phyloP scores from a whole-genome alignment of 92 coral and sea anemone species.

The Palythoa heliodiscus region DNA sequence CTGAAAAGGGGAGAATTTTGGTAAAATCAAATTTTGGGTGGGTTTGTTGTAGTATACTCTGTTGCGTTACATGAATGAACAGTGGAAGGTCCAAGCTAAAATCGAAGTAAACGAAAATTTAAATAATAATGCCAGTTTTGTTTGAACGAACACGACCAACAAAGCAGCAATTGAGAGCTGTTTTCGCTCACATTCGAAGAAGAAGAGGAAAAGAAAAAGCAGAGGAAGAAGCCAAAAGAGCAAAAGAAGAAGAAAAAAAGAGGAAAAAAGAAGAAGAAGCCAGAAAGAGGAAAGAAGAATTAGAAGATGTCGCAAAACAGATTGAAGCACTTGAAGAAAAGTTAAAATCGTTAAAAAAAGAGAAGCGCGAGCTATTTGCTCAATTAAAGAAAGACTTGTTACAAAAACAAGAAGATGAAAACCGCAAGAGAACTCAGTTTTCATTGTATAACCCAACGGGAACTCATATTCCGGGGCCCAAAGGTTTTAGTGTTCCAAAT shows the following conservation, averaged over 20 bases:
- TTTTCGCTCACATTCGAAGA: slow-evolving; percentile 79
- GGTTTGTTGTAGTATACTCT: background rate
- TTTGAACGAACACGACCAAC: slow-evolving; percentile 81
- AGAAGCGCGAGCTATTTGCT: slow-evolving; percentile 88
- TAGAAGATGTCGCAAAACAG: slow-evolving; percentile 75
- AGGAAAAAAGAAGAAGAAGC: slow-evolving; percentile 69
- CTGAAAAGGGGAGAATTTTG: background rate
- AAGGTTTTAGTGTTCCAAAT: slow-evolving; percentile 28
- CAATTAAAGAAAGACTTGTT: slow-evolving; percentile 76
- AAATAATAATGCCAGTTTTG: slow-evolving; percentile 81
- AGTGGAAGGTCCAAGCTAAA: background rate
- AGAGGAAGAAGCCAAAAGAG: slow-evolving; percentile 74
- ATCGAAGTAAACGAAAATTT: background rate
- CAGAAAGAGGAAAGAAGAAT: slow-evolving; percentile 79
- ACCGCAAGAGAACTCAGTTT: slow-evolving; percentile 39
- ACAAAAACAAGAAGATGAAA: slow-evolving; percentile 33
- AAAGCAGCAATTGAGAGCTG: slow-evolving; percentile 74
- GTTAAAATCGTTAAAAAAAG: slow-evolving; percentile 69
- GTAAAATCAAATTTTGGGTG: background rate
- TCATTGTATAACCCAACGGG: slow-evolving; percentile 23
- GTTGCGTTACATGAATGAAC: background rate
- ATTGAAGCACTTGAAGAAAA: slow-evolving; percentile 74
- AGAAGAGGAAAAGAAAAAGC: slow-evolving; percentile 72
- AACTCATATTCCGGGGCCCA: slow-evolving; percentile 1
- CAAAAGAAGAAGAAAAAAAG: slow-evolving; percentile 76